phyloP scores from a whole-genome alignment of 2,113 vertebrate genomes.

The Sylvicapra grimmia region DNA sequence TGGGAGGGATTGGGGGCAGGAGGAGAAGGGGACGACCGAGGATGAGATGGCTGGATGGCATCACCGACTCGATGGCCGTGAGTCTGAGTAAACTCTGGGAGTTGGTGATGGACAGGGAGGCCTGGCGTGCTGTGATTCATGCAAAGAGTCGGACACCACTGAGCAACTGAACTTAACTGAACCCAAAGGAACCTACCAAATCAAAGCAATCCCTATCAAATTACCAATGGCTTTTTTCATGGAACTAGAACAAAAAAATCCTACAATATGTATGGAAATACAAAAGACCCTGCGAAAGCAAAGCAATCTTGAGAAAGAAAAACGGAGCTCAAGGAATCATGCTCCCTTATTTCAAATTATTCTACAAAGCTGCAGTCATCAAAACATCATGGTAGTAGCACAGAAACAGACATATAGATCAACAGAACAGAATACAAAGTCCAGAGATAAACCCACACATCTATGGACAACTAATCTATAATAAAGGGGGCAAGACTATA shows the following conservation, averaged over 20 bases:
- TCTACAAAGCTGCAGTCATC: background rate
- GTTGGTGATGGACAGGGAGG: too few species aligned
- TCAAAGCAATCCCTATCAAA: background rate
- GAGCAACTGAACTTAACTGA: too few species aligned
- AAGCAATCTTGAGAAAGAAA: background rate
- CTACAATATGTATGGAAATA: background rate
- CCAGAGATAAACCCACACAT: background rate
- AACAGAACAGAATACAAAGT: background rate
- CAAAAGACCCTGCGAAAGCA: background rate
- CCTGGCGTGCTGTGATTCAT: accelerated
- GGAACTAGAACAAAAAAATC: background rate
- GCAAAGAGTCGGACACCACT: accelerated
- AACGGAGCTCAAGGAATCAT: background rate
- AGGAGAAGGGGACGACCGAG: too few species aligned
- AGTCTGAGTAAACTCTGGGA: too few species aligned
- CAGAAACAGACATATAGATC: background rate
- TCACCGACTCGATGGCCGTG: too few species aligned
- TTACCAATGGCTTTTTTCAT: background rate
- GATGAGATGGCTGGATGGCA: too few species aligned
- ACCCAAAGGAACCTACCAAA: background rate
- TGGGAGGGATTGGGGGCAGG: too few species aligned
- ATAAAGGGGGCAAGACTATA: background rate
- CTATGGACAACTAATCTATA: background rate
- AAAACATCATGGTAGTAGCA: background rate
- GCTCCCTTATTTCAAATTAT: background rate